Base-by-base conservation (phyloP, 2,797 vertebrate genomes). In the Pampus argenteus region DNA sequence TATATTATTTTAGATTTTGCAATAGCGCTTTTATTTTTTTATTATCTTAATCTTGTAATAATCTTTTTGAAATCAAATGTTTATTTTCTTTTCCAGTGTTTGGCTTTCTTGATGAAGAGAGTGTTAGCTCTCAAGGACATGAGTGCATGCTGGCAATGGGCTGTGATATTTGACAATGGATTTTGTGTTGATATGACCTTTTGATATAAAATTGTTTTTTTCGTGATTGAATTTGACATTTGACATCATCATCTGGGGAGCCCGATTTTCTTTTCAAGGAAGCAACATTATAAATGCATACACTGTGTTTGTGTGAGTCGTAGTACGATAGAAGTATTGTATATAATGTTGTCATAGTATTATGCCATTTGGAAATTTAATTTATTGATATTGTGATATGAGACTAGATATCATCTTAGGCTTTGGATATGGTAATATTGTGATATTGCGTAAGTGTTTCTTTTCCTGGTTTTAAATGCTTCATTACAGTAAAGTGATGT, bases 101-200 rank as follows among this genome's bases (percentile, higher is more conserved):
- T 79, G 44, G 36, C 60, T 31, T 52, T 85, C 29, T 75, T 9
- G 5, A 44, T 18, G 31, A 77, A 25, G 1, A 40, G 25, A 51
- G 40, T 4, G 0, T 9, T 28, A 50, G 57, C 40, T 74, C 47
- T 73, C n/a, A 40, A 68, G 52, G 31, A 64, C 58, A 14, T 4
- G 45, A 58, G 58, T 38, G 38, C 57, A 58, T 2, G 44, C 51
- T 50, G 66, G 50, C 55, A 55, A 36, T 20, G 55, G 48, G 29
- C 75, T 73, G 77, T 86, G 81, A 77, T 89, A 83, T 87, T 84
- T 78, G 65, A 87, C 55, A 85, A 78, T 80, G 62, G 76, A 77
- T 84, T 86, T 72, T 51, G 28, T 78, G 71, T 38, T 75, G 77
- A 78, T 80, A 25, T 86, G 86, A 90, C 82, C 84, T 91, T 92